Evolutionary conservation across 2,888 invertebrate genomes (phyloP).

Genomic region (Heteropelma amictum): DNA sequence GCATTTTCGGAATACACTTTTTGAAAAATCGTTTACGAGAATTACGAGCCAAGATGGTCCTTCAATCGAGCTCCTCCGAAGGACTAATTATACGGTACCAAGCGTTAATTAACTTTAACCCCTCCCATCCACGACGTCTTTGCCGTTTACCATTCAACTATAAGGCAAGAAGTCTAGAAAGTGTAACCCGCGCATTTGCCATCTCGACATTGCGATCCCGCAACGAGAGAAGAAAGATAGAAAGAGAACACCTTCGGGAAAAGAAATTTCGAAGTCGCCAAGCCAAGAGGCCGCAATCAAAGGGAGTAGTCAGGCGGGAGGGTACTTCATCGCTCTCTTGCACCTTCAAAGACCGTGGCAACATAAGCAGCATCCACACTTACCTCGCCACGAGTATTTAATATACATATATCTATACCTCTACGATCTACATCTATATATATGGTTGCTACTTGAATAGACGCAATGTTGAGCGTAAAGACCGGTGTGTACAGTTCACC

Average conservation of each 20-base stretch:
- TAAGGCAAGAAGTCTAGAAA: constrained; percentile 16
- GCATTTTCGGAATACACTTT: constrained; percentile 9
- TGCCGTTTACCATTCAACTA: background rate
- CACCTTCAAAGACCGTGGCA: constrained; percentile 34
- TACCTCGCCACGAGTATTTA: too few relatives aligned
- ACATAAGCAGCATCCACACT: background rate
- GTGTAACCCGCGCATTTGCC: constrained; percentile 21
- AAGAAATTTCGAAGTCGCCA: constrained; percentile 49
- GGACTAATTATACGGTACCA: constrained; percentile 47
- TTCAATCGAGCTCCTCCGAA: constrained; percentile 24
- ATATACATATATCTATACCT: too few relatives aligned
- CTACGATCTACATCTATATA: background rate
- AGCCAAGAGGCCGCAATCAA: constrained; percentile 54
- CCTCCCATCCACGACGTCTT: background rate
- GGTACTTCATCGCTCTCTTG: constrained; percentile 49
- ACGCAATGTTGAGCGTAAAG: background rate
- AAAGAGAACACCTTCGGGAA: constrained; percentile 25
- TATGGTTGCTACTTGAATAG: constrained; percentile 11
- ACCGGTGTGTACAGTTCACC: background rate
- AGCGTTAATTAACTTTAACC: constrained; percentile 39
- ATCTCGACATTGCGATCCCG: background rate
- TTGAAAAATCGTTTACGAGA: constrained; percentile 11
- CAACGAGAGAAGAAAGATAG: background rate
- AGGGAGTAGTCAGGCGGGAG: constrained; percentile 46
- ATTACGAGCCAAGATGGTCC: background rate